Evolutionary conservation across 2,888 invertebrate species (phyloP).

Genomic region (Caradrina kadenii): DNA sequence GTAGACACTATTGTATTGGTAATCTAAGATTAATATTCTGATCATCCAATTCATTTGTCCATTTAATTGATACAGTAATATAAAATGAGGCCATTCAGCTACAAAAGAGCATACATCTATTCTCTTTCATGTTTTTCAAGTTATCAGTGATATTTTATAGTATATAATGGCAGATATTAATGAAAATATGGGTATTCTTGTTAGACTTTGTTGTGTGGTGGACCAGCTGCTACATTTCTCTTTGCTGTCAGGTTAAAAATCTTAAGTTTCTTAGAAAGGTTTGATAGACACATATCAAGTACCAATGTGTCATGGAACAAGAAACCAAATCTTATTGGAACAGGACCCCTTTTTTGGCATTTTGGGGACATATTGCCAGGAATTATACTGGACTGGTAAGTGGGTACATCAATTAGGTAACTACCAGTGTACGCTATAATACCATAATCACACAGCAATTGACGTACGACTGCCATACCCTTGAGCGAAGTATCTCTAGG

Average conservation of each 20-base stretch:
- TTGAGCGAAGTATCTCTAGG: conserved; percentile 8
- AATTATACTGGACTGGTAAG: background rate
- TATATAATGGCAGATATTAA: too few species aligned
- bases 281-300: background rate
- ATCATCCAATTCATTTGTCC: too few species aligned
- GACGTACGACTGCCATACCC: conserved; percentile 8
- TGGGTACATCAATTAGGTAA: background rate
- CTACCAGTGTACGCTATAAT: background rate
- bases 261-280: too few species aligned
- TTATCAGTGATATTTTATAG: too few species aligned
- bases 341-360: background rate
- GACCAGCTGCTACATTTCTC: background rate
- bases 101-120: too few species aligned
- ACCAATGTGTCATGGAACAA: background rate
- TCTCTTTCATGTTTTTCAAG: too few species aligned
- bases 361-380: background rate
- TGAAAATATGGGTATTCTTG: too few species aligned
- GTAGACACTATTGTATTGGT: too few species aligned
- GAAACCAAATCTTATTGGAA: background rate
- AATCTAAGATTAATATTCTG: too few species aligned
- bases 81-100: too few species aligned
- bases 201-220: background rate
- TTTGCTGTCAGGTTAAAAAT: too few species aligned
- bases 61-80: too few species aligned
- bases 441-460: conserved; percentile 3